These are phyloP conservation scores for Drosophila busckii DNA, from an alignment of 1,140 invertebrate genomes.

Conservation along the genomic window DNA sequence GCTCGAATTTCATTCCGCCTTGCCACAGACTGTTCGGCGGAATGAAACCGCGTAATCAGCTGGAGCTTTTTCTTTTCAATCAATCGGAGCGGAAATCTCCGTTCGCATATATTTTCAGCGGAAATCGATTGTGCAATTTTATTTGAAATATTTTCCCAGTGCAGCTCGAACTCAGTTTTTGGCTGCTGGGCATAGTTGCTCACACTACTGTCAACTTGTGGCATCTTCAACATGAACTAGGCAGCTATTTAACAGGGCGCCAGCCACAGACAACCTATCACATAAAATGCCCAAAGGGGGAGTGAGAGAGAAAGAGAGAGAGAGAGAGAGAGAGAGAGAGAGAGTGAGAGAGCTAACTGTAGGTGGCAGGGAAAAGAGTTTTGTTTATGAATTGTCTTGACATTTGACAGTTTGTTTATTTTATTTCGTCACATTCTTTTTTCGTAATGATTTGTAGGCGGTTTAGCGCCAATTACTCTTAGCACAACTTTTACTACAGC, in stretches of 20 bases:
- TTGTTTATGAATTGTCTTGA: conserved; percentile 70
- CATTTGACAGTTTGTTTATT: conserved; percentile 75
- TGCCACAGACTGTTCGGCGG: too few species aligned
- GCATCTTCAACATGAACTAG: conserved; percentile 3
- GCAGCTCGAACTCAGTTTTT: too few species aligned
- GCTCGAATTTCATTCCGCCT: too few species aligned
- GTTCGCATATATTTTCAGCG: too few species aligned
- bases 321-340: not conserved
- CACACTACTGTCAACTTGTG: too few species aligned
- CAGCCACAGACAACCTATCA: conserved; percentile 1
- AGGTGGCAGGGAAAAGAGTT: conserved; percentile 38
- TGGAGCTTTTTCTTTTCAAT: too few species aligned
- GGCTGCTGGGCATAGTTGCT: too few species aligned
- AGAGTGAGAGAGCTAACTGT: not conserved
- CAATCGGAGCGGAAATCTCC: too few species aligned
- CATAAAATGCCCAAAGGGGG: not conserved
- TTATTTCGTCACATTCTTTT: conserved; percentile 75
- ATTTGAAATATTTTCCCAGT: too few species aligned
- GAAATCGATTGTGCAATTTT: too few species aligned
- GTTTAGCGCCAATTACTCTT: conserved; percentile 74
- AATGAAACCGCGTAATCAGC: too few species aligned
- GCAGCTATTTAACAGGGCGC: conserved; percentile 18
- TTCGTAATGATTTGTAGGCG: conserved; percentile 73
- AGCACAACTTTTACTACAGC: conserved; percentile 63
- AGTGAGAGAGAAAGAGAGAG: not conserved